Conservation (phyloP, 2,888 invertebrate genomes). For the Herminia tarsipennalis region DNA sequence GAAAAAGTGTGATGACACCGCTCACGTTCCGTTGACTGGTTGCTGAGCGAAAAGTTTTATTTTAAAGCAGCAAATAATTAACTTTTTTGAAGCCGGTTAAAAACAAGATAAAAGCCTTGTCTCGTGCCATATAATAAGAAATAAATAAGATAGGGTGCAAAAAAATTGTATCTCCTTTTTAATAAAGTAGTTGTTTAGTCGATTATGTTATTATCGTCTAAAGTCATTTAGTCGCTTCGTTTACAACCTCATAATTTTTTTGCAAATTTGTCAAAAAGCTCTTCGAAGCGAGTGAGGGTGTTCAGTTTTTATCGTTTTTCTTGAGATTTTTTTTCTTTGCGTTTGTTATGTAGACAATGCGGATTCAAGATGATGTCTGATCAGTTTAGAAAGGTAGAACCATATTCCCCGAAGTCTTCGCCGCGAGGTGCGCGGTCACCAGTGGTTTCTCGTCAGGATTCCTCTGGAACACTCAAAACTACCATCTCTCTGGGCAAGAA, state of each 20-base stretch:
- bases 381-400: constrained; percentile 96
- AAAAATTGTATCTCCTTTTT: too few species aligned
- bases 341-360: constrained; percentile 77
- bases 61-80: too few species aligned
- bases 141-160: too few species aligned
- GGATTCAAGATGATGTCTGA: constrained; percentile 95
- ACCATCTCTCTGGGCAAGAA: constrained; percentile 99
- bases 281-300: constrained; percentile 49
- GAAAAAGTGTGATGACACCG: too few species aligned
- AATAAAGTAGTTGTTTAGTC: not conserved
- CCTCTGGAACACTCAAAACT: constrained; percentile 98
- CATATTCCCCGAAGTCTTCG: constrained; percentile 97
- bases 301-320: constrained; percentile 74
- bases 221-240: constrained; percentile 12
- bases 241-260: constrained; percentile 28
- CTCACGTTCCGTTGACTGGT: too few species aligned
- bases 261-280: constrained; percentile 64
- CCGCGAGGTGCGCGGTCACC: constrained; percentile 97
- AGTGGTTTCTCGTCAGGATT: constrained; percentile 97
- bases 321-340: constrained; percentile 67
- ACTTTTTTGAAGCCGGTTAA: too few species aligned
- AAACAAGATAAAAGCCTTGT: too few species aligned
- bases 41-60: too few species aligned
- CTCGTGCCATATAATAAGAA: too few species aligned
- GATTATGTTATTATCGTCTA: constrained; percentile 21